Evolutionary conservation across 2,888 invertebrate species (phyloP), one percentile per base, ranked within the genome.

Genomic region (Drosophila anceps): DNA sequence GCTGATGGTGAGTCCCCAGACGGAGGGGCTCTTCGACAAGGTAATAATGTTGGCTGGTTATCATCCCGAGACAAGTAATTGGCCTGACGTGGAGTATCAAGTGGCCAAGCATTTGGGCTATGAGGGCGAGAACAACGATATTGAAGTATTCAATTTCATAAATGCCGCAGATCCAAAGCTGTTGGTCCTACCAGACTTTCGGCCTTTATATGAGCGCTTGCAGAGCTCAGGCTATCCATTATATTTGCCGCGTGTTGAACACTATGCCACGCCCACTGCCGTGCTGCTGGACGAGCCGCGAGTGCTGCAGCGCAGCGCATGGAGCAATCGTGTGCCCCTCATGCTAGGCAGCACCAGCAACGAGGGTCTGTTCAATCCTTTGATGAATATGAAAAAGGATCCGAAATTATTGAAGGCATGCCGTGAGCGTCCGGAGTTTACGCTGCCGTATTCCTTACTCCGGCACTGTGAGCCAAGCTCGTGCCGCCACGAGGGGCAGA

Each of bases 1-100:
- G 37, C 79, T 94, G 35, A 85, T 93, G 70, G 76, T 93, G 12
- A 93, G 93, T 15, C 93, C 93, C 2, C 90, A 92, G 79, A 82
- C 93, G 0, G 92, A 93, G 80, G 91, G 88, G 3, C 88, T 92
- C 2, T 93, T 93, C 41, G 81, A 92, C 41, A 92, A 91, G 66
- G 90, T 83, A 2, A 92, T 92, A 9, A 70, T 92, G 2, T 82
- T 91, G 91, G 88, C 91, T 0, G 91, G 91, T 0, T 73, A 18
- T 20, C 57, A 66, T n/a, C 59, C 69, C 4, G 82, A 83, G 20
- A 15, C 75, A 0, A 82, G 77, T 29, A 78, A 78, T 3, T 6
- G 60, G 12, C 70, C 82, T 4, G 10, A 83, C 6, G 15, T 70
- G 72, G 88, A 63, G 41, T 88, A 81, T 37, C 82, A 88, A 0